Evolutionary conservation across 2,888 invertebrate species (phyloP).

Genomic region (Imbricaverruca yamaguchii): DNA sequence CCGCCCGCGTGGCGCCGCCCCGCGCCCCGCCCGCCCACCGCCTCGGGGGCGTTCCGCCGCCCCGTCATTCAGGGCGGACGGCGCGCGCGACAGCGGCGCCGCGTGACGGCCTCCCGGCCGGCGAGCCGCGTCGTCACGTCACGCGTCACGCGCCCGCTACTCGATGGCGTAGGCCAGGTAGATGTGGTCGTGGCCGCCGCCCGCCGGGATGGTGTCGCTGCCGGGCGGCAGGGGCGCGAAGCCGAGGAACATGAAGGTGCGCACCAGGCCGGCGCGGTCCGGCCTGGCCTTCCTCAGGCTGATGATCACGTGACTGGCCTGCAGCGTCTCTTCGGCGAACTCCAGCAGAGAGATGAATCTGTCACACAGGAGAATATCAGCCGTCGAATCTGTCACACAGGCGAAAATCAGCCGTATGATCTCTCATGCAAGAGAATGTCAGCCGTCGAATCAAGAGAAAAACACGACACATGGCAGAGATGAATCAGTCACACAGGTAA

Average conservation of each 20-base stretch:
- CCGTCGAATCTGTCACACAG: too few relatives aligned
- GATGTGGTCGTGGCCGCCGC: conserved; percentile 35
- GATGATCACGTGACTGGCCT: conserved; percentile 68
- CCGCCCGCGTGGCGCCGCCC: background rate
- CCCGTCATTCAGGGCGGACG: background rate
- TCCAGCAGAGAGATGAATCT: conserved; percentile 82
- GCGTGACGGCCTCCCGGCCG: background rate
- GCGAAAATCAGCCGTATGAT: too few relatives aligned
- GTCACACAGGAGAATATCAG: conserved; percentile 3
- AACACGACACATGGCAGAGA: background rate
- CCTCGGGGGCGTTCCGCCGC: background rate
- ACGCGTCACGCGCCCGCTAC: conserved; percentile 16
- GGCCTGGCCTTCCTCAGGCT: conserved; percentile 74
- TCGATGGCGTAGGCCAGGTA: conserved; percentile 33
- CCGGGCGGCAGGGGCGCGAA: conserved; percentile 79
- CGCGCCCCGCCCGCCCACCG: background rate
- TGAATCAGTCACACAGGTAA: background rate
- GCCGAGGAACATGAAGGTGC: conserved; percentile 96
- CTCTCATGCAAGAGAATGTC: too few relatives aligned
- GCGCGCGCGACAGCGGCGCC: background rate
- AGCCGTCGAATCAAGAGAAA: background rate
- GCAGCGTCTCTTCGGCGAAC: conserved; percentile 88
- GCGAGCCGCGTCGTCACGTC: background rate
- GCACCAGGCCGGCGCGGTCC: conserved; percentile 76
- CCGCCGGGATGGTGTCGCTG: conserved; percentile 63